phyloP scores from a whole-genome alignment of 2,797 vertebrate species.

The Xiphorhynchus erythropygius region DNA sequence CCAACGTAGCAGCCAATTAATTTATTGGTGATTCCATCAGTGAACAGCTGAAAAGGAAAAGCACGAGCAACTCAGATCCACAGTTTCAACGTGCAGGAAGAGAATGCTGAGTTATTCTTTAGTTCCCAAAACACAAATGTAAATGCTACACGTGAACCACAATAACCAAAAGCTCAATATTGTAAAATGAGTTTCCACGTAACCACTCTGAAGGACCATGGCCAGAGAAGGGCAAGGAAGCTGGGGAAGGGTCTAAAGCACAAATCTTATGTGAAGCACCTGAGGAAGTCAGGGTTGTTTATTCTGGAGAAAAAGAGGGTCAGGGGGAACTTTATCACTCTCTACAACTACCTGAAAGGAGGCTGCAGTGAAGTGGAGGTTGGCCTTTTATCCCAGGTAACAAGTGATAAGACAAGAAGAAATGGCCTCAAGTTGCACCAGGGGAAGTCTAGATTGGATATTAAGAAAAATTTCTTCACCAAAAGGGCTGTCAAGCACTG shows the following conservation, averaged over 20 bases:
- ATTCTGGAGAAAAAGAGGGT: neutral
- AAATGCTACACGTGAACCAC: neutral
- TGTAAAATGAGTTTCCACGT: neutral
- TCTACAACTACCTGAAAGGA: neutral
- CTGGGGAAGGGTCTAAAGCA: neutral
- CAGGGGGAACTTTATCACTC: neutral
- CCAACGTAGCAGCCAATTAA: conserved; percentile 92
- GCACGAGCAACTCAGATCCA: neutral
- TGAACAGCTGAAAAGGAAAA: conserved; percentile 85
- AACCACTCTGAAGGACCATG: neutral
- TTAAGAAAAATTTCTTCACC: neutral
- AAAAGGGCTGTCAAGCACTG: neutral
- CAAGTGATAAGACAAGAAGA: neutral
- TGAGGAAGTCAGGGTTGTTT: neutral
- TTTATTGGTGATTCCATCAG: conserved; percentile 97
- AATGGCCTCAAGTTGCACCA: neutral
- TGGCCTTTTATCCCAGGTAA: neutral
- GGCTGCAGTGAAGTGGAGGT: neutral
- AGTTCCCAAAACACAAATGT: neutral
- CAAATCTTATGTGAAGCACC: neutral
- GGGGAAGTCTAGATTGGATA: neutral
- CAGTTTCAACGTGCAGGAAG: fast-evolving
- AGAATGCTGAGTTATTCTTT: neutral
- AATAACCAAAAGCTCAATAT: neutral
- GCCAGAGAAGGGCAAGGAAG: neutral